These are phyloP conservation scores for Thalassoma bifasciatum DNA, from an alignment of 2,113 vertebrate species.

Conservation along the genomic window DNA sequence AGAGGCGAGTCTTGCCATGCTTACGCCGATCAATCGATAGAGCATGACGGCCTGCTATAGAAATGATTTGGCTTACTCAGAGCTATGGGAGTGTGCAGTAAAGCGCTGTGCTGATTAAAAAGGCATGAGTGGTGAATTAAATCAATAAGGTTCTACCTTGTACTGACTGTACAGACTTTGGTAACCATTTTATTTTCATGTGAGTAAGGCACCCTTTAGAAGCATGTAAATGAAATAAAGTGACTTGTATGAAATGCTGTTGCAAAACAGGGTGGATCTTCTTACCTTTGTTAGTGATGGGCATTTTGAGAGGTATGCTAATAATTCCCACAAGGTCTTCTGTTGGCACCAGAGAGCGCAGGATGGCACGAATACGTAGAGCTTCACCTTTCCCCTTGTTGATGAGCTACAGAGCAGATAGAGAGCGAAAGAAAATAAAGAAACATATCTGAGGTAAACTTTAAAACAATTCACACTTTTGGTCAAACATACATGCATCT, in stretches of 20 bases:
- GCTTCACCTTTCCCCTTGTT: slow-evolving; percentile 99
- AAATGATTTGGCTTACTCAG: slow-evolving; percentile 68
- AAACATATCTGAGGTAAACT: neutral
- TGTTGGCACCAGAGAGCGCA: slow-evolving; percentile 96
- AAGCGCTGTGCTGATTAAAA: slow-evolving; percentile 74
- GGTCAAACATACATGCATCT: slow-evolving; percentile 89
- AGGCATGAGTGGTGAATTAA: slow-evolving; percentile 63
- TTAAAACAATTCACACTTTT: neutral
- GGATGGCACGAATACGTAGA: slow-evolving; percentile 94
- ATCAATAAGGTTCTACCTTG: slow-evolving; percentile 51
- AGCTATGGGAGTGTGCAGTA: slow-evolving; percentile 58
- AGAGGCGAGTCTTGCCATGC: slow-evolving; percentile 47
- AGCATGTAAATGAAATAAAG: slow-evolving; percentile 3
- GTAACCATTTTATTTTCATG: neutral
- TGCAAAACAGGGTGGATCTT: neutral
- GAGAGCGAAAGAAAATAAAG: neutral
- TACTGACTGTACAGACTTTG: slow-evolving; percentile 25
- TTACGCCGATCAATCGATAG: slow-evolving; percentile 73
- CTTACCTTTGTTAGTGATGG: slow-evolving; percentile 91
- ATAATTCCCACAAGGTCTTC: slow-evolving; percentile 98
- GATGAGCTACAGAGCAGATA: slow-evolving; percentile 87
- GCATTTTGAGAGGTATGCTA: slow-evolving; percentile 95
- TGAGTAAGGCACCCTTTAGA: neutral
- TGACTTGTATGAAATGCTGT: neutral
- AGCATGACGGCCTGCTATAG: slow-evolving; percentile 58